phyloP scores from a whole-genome alignment of 2,888 invertebrate species.

The Rotaria macrura region DNA sequence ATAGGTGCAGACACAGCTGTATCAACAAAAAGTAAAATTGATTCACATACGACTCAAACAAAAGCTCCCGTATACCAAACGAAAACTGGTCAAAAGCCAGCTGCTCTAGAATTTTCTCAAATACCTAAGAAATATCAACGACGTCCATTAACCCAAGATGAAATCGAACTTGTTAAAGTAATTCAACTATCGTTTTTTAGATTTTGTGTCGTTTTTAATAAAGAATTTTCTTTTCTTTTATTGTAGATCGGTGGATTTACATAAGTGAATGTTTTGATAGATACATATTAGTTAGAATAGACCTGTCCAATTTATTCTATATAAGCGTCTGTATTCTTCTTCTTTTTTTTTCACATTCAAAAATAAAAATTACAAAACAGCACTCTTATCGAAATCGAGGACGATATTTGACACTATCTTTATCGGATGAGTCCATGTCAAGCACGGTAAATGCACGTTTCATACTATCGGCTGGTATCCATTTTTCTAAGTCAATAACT shows the following conservation, averaged over 20 bases:
- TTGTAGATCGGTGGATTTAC: not conserved
- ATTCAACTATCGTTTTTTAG: not conserved
- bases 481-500: constrained; percentile 40
- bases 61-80: not conserved
- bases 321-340: not conserved
- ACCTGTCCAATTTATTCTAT: not conserved
- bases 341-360: not conserved
- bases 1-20: not conserved
- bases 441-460: constrained; percentile 30
- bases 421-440: not conserved
- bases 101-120: constrained; percentile 25
- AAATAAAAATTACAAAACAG: not conserved
- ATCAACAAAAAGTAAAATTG: not conserved
- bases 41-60: not conserved
- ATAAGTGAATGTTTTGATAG: not conserved
- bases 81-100: not conserved
- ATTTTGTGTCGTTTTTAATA: not conserved
- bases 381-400: not conserved
- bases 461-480: constrained; percentile 43
- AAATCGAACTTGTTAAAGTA: constrained; percentile 26
- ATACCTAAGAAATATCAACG: constrained; percentile 26
- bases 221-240: not conserved
- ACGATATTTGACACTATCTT: not conserved
- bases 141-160: constrained; percentile 19
- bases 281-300: not conserved